These are phyloP conservation scores for Ramphastos sulfuratus DNA, from an alignment of 2,113 vertebrate genomes.

Conservation along the genomic window DNA sequence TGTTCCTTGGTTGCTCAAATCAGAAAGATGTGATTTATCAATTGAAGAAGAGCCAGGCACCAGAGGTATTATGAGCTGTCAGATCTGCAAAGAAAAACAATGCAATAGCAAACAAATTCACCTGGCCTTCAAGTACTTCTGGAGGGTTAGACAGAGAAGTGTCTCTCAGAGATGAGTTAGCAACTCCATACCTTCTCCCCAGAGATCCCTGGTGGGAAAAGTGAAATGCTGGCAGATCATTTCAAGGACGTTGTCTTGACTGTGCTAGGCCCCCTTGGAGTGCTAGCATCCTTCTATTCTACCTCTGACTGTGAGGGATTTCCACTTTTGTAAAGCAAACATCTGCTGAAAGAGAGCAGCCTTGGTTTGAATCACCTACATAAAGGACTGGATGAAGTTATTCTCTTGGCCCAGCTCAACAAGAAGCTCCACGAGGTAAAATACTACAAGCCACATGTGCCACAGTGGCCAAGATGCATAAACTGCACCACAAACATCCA, in stretches of 20 bases:
- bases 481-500: background rate
- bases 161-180: background rate
- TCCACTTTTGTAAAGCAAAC: background rate
- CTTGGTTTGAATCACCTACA: background rate
- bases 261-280: background rate
- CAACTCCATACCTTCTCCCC: background rate
- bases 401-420: background rate
- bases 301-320: background rate
- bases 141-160: background rate
- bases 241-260: background rate
- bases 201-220: background rate
- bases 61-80: constrained; percentile 69
- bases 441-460: background rate
- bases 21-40: constrained; percentile 79
- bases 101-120: constrained; percentile 68
- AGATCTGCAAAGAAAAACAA: constrained; percentile 70
- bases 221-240: background rate
- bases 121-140: background rate
- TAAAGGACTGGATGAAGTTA: background rate
- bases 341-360: background rate
- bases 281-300: background rate
- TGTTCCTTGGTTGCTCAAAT: constrained; percentile 75
- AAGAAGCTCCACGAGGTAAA: background rate
- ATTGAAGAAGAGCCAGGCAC: constrained; percentile 70
- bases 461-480: background rate